Conservation (phyloP, 2,888 invertebrate species). For the Tipula confusa region DNA sequence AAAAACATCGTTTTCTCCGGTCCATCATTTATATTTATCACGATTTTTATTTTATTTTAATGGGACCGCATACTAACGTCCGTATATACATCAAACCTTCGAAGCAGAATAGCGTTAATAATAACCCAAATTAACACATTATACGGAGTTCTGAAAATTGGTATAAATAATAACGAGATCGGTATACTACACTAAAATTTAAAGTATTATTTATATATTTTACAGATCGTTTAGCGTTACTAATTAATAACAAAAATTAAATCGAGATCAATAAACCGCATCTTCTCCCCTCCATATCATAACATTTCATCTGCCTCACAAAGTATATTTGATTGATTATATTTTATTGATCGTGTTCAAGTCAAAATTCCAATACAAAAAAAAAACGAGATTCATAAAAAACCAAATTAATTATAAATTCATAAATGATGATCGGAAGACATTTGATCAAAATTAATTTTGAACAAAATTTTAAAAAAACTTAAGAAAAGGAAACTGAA, state of each 20-base stretch:
- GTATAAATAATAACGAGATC: neutral
- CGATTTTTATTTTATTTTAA: neutral
- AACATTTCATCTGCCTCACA: no score
- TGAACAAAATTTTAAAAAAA: neutral
- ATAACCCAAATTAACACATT: conserved; percentile 9
- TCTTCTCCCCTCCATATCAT: neutral
- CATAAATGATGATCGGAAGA: neutral
- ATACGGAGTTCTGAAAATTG: neutral
- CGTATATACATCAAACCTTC: neutral
- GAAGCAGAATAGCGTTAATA: neutral
- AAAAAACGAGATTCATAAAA: neutral
- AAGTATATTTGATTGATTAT: neutral
- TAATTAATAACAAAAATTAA: neutral
- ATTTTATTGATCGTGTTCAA: neutral
- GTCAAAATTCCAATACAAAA: neutral
- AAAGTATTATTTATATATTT: neutral
- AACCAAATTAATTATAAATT: neutral
- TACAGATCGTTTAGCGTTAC: neutral
- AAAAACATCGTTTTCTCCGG: neutral
- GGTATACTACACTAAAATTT: neutral
- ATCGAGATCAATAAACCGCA: neutral
- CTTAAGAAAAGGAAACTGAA: neutral
- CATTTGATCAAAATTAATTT: neutral
- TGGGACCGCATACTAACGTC: neutral
- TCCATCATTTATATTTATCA: conserved; percentile 20